phyloP scores from a whole-genome alignment of 2,888 invertebrate genomes.

The Leptogaster cylindrica region DNA sequence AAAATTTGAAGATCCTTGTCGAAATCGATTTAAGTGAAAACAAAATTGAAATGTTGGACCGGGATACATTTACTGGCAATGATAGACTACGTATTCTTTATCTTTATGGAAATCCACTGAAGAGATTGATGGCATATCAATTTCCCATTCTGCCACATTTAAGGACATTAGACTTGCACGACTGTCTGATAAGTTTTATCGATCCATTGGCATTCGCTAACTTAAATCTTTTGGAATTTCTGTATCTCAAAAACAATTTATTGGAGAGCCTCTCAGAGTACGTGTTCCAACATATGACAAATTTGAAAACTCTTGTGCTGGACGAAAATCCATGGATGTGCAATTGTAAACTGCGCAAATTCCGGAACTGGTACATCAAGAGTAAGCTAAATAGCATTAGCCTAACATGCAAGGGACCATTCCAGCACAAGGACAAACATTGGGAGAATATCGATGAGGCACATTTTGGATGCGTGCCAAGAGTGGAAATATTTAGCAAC shows the following conservation, averaged over 20 bases:
- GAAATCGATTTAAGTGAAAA: slow-evolving; percentile 89
- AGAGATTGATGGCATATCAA: slow-evolving; percentile 74
- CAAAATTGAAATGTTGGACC: slow-evolving; percentile 74
- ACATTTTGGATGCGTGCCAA: slow-evolving; percentile 84
- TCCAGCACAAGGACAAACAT: slow-evolving; percentile 70
- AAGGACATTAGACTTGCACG: slow-evolving; percentile 78
- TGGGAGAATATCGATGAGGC: slow-evolving; percentile 80
- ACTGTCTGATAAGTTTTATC: slow-evolving; percentile 77
- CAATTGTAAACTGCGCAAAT: slow-evolving; percentile 83
- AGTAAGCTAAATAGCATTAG: slow-evolving; percentile 79
- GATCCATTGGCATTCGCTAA: slow-evolving; percentile 79
- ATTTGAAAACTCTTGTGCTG: slow-evolving; percentile 79
- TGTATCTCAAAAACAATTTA: slow-evolving; percentile 82
- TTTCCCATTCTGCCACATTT: slow-evolving; percentile 84
- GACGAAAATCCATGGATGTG: slow-evolving; percentile 91
- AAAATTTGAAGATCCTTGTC: slow-evolving; percentile 81
- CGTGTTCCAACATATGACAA: slow-evolving; percentile 74
- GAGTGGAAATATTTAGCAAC: slow-evolving; percentile 69
- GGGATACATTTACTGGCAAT: slow-evolving; percentile 83
- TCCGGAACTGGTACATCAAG: slow-evolving; percentile 82
- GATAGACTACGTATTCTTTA: slow-evolving; percentile 79
- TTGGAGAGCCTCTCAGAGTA: slow-evolving; percentile 73
- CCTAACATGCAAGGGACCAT: slow-evolving; percentile 76
- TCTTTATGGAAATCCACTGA: slow-evolving; percentile 82
- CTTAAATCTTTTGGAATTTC: slow-evolving; percentile 73